Conservation (phyloP, 2,888 invertebrate species). For the Carpatolechia fugitivella region DNA sequence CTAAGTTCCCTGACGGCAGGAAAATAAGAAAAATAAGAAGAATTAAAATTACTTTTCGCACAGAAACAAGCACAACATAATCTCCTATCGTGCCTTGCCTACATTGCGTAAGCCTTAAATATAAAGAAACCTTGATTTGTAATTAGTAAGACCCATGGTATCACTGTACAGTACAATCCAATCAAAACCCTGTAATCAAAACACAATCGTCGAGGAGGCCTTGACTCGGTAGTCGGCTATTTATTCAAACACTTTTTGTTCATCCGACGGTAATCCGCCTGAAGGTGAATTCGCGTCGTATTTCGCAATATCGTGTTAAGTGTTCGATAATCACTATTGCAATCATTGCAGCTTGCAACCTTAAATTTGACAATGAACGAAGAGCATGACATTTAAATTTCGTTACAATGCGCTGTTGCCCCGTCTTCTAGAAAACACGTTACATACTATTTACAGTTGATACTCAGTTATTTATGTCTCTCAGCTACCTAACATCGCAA, state of each 20-base stretch:
- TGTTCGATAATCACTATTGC: slow-evolving; percentile 25
- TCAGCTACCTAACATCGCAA: too few relatives aligned
- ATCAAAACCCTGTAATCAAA: slow-evolving; percentile 40
- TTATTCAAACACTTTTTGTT: slow-evolving; percentile 42
- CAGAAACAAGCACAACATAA: too few relatives aligned
- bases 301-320: slow-evolving; percentile 34
- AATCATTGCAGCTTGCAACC: slow-evolving; percentile 9
- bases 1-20: too few relatives aligned
- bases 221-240: slow-evolving; percentile 40
- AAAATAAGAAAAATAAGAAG: too few relatives aligned
- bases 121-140: too few relatives aligned
- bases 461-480: too few relatives aligned
- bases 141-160: neutral
- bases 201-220: slow-evolving; percentile 33
- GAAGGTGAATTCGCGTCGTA: slow-evolving; percentile 39
- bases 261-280: slow-evolving; percentile 27
- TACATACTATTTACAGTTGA: neutral
- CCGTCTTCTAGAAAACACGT: neutral
- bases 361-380: slow-evolving; percentile 17
- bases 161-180: slow-evolving; percentile 19
- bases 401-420: neutral
- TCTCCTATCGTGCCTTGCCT: too few relatives aligned
- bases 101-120: too few relatives aligned
- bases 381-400: slow-evolving; percentile 11
- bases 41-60: too few relatives aligned